phyloP scores from a whole-genome alignment of 2,888 invertebrate genomes.

The Tenthredo notha region DNA sequence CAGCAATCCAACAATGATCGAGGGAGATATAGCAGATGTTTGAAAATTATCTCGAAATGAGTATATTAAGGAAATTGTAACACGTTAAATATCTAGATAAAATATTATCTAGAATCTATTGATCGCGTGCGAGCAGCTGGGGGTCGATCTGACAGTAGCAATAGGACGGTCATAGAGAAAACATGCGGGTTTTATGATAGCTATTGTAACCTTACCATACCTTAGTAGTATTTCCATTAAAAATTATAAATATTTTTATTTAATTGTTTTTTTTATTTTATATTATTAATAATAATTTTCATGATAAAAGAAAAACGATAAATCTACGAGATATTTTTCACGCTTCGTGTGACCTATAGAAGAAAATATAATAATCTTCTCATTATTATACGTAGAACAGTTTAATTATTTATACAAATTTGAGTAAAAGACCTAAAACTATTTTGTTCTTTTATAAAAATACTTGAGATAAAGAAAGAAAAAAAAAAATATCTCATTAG shows the following conservation, averaged over 20 bases:
- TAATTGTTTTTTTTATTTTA: neutral
- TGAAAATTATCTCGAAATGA: neutral
- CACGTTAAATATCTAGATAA: slow-evolving; percentile 64
- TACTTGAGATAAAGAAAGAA: neutral
- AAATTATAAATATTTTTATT: neutral
- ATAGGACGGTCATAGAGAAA: slow-evolving; percentile 71
- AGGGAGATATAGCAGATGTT: slow-evolving; percentile 31
- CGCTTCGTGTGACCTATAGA: neutral
- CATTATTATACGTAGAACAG: neutral
- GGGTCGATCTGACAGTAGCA: slow-evolving; percentile 72
- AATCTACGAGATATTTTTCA: neutral
- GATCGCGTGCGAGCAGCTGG: slow-evolving; percentile 74
- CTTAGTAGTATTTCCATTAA: neutral
- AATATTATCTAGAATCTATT: slow-evolving; percentile 75
- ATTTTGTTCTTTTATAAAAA: neutral
- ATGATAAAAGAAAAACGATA: neutral
- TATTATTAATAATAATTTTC: neutral
- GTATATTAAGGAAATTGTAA: neutral
- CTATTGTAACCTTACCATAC: neutral
- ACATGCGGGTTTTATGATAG: slow-evolving; percentile 62
- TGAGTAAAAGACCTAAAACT: neutral
- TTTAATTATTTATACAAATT: neutral
- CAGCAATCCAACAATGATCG: neutral
- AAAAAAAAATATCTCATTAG: neutral
- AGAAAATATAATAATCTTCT: neutral